Percentiles rank a stretch among this genome's conserved stretches.
Evolutionary conservation across 2,888 invertebrate genomes (phyloP).

Genomic region (Parasteatoda lunata): DNA sequence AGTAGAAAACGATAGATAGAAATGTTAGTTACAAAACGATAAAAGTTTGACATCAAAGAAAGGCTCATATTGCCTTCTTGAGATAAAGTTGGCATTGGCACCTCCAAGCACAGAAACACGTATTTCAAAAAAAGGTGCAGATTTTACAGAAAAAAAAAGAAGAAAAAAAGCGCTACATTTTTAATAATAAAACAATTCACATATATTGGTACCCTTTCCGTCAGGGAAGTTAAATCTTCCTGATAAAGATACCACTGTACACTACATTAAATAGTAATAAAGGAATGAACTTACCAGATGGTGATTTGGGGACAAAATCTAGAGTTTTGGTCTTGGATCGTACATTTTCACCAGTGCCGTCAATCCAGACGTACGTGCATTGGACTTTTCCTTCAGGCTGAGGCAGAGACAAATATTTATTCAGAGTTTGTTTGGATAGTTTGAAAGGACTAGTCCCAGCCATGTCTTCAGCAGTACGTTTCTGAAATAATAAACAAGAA

Average conservation of each 20-base stretch:
- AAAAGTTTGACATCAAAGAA: no score
- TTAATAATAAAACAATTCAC: neutral
- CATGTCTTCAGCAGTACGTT: constrained; percentile 54
- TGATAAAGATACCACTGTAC: neutral
- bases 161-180: no score
- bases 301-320: constrained; percentile 84
- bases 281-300: constrained; percentile 74
- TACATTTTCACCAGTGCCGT: constrained; percentile 90
- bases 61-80: no score
- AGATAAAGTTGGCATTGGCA: no score
- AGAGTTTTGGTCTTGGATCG: constrained; percentile 92
- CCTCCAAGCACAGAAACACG: no score
- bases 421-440: constrained; percentile 37
- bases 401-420: constrained; percentile 83
- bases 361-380: constrained; percentile 95
- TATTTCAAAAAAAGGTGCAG: no score
- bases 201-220: neutral
- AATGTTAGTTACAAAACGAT: no score
- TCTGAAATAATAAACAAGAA: constrained; percentile 38
- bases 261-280: neutral
- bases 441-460: constrained; percentile 34
- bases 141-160: no score
- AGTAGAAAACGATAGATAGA: no score
- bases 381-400: constrained; percentile 85
- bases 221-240: neutral